Evolutionary conservation across 2,113 vertebrate species (phyloP).

Genomic region (Lycaon pictus): DNA sequence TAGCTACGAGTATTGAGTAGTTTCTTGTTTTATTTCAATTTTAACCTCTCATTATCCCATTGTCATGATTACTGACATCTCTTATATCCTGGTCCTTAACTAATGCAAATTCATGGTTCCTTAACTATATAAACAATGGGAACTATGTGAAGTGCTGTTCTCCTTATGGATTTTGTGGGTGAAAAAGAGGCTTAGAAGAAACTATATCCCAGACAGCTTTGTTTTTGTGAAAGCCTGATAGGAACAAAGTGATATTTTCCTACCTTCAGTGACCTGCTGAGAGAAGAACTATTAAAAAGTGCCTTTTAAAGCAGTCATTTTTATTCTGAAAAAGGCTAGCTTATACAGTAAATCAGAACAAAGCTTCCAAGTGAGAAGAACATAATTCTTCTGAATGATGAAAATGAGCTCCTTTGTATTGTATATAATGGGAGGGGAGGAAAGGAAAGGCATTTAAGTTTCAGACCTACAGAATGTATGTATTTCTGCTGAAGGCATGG

Average conservation of each 20-base stretch:
- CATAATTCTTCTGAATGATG: constrained; percentile 44
- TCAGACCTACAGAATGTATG: background rate
- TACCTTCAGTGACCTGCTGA: background rate
- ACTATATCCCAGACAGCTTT: background rate
- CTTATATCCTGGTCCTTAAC: background rate
- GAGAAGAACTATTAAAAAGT: constrained; percentile 54
- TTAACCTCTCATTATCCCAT: background rate
- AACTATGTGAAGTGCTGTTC: background rate
- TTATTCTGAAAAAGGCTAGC: constrained; percentile 37
- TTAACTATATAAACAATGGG: background rate
- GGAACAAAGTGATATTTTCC: constrained; percentile 40
- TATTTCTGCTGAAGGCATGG: constrained; percentile 37
- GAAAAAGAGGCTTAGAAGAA: background rate
- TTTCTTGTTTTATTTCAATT: background rate
- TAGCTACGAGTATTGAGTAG: background rate
- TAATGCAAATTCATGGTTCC: background rate
- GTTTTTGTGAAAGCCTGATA: constrained; percentile 34
- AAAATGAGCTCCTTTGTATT: constrained; percentile 58
- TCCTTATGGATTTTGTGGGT: background rate
- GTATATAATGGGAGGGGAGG: constrained; percentile 12
- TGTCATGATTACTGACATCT: background rate
- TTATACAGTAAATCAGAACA: constrained; percentile 52
- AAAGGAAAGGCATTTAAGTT: constrained; percentile 10
- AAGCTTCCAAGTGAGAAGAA: constrained; percentile 52
- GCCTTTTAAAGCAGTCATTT: constrained; percentile 62